Conservation (phyloP, 2,113 vertebrate genomes). For the Erinaceus europaeus region DNA sequence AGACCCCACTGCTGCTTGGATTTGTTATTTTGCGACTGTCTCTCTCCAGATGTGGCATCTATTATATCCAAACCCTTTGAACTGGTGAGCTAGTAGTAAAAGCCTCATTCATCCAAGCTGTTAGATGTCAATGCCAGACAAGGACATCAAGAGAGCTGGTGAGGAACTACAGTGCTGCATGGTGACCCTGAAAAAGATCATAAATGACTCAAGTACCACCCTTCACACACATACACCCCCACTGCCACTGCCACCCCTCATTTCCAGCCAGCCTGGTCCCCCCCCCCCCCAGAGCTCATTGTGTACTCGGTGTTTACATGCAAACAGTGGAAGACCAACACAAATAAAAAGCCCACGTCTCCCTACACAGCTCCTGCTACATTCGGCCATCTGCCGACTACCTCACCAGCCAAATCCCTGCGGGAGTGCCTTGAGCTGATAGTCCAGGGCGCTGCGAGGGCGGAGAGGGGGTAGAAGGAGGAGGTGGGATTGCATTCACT, state of each 20-base stretch:
- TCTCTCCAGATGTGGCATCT: neutral
- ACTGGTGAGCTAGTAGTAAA: neutral
- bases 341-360: conserved; percentile 78
- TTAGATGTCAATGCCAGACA: too few relatives aligned
- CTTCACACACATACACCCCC: neutral
- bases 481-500: neutral
- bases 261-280: conserved; percentile 48
- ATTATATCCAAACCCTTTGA: neutral
- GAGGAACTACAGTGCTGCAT: neutral
- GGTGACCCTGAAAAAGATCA: neutral
- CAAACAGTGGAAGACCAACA: conserved; percentile 76
- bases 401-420: conserved; percentile 73
- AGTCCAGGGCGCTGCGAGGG: conserved; percentile 54
- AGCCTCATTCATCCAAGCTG: neutral
- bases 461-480: neutral
- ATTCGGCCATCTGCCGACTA: conserved; percentile 72
- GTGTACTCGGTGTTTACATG: conserved; percentile 72
- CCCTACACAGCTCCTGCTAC: conserved; percentile 75
- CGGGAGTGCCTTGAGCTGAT: conserved; percentile 56
- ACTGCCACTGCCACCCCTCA: neutral
- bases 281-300: conserved; percentile 59
- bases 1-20: neutral
- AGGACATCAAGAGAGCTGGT: neutral
- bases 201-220: neutral
- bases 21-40: neutral